Evolutionary conservation across 2,888 invertebrate genomes (phyloP).

Genomic region (Sphecodes monilicornis): DNA sequence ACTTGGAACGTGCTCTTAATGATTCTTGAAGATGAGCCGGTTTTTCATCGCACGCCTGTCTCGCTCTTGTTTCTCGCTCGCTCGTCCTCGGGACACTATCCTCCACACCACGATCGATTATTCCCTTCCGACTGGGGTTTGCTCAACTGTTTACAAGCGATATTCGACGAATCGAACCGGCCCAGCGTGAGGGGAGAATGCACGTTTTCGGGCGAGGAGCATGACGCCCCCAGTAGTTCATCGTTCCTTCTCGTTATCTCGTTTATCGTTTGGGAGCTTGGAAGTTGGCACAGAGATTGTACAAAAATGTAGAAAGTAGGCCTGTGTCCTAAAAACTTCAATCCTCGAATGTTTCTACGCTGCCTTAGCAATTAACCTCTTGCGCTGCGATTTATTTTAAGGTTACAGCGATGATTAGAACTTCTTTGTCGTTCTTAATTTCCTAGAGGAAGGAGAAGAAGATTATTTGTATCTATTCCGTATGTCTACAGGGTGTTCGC

Average conservation of each 20-base stretch:
- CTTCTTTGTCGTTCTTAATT: neutral
- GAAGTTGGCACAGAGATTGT: neutral
- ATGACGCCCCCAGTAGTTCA: neutral
- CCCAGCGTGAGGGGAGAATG: neutral
- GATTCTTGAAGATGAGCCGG: slow-evolving; percentile 5
- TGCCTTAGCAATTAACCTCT: neutral
- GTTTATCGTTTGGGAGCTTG: neutral
- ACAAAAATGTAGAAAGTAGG: neutral
- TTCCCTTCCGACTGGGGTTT: neutral
- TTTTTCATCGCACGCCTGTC: neutral
- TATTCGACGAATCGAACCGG: neutral
- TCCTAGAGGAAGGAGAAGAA: no score
- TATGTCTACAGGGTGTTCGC: no score
- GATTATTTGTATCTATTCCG: no score
- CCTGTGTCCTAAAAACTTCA: neutral
- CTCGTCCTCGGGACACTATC: neutral
- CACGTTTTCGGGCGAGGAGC: neutral
- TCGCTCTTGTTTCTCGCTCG: neutral
- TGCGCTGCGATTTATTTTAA: no score
- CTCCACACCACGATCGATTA: neutral
- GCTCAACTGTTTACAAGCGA: slow-evolving; percentile 2
- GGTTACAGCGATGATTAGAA: neutral
- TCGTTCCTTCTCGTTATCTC: neutral
- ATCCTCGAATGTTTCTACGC: neutral
- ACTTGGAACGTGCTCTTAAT: neutral